phyloP scores from a whole-genome alignment of 2,888 invertebrate species.

The Mesorhabditis sp. region DNA sequence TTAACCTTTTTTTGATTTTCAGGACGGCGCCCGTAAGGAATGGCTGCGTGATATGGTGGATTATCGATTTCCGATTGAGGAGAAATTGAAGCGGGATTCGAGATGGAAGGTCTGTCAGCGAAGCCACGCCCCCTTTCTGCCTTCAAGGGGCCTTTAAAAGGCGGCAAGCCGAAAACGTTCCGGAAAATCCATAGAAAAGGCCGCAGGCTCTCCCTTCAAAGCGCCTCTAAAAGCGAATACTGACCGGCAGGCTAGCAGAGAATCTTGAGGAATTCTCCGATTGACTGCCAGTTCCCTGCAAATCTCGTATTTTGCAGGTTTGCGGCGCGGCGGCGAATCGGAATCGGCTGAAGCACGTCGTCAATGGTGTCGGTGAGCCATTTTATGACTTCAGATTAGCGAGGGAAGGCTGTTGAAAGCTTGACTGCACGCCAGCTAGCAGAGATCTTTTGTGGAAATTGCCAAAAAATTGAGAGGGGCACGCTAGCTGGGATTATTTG shows the following conservation, averaged over 20 bases:
- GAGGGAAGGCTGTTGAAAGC: too few species aligned
- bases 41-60: constrained; percentile 41
- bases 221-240: too few species aligned
- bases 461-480: too few species aligned
- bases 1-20: not conserved
- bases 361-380: not conserved
- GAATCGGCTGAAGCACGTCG: constrained; percentile 19
- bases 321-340: constrained; percentile 37
- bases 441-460: too few species aligned
- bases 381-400: not conserved
- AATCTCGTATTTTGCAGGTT: constrained; percentile 4
- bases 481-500: too few species aligned
- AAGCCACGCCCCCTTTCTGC: not conserved
- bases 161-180: not conserved
- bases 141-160: not conserved
- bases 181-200: too few species aligned
- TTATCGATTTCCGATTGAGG: constrained; percentile 30
- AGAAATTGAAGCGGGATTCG: constrained; percentile 30
- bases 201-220: too few species aligned
- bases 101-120: constrained; percentile 31
- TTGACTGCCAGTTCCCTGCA: too few species aligned
- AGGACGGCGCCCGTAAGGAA: constrained; percentile 34
- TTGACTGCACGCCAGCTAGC: too few species aligned
- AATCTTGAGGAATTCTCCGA: too few species aligned
- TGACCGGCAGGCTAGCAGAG: too few species aligned